A percentile compares a stretch with the other conserved stretches of the same genome.
phyloP scores from a whole-genome alignment of 2,797 vertebrate genomes.

The Austrolebias charrua region DNA sequence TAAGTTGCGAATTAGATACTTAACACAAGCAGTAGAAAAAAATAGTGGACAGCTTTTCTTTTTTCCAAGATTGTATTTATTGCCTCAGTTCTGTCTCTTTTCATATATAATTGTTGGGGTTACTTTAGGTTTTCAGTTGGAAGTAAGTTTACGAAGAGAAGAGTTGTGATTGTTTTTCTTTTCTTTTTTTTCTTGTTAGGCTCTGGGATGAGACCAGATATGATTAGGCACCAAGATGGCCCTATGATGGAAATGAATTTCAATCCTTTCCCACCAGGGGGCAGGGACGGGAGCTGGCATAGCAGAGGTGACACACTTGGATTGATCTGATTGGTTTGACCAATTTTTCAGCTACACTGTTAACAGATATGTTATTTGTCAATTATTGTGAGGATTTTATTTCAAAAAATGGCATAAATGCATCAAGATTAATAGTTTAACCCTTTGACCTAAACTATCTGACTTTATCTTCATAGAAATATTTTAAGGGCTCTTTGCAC shows the following conservation, averaged over 20 bases:
- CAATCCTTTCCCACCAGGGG: slow-evolving; percentile 77
- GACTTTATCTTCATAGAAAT: background rate
- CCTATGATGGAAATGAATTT: slow-evolving; percentile 81
- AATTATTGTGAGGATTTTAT: background rate
- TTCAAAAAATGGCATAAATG: too few species aligned
- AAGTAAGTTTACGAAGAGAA: slow-evolving; percentile 40
- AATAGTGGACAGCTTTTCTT: slow-evolving; percentile 27
- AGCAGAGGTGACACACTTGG: slow-evolving; percentile 79
- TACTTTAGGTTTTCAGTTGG: slow-evolving; percentile 40
- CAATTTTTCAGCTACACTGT: slow-evolving; percentile 10
- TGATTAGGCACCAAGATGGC: slow-evolving; percentile 78
- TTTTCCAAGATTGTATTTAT: slow-evolving; percentile 17
- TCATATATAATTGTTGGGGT: slow-evolving; percentile 39
- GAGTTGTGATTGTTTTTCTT: slow-evolving; percentile 75
- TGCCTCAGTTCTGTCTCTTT: slow-evolving; percentile 32
- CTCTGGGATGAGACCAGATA: slow-evolving; percentile 75
- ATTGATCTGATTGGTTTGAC: slow-evolving; percentile 59
- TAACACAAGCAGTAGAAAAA: slow-evolving; percentile 17
- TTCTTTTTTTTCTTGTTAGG: slow-evolving; percentile 71
- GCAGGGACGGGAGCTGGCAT: slow-evolving; percentile 76
- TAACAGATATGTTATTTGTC: background rate
- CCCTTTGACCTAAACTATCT: background rate
- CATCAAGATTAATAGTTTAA: too few species aligned
- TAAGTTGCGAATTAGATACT: slow-evolving; percentile 36
- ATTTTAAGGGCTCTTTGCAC: background rate